Percentiles rank a stretch among this genome's conserved stretches.
These are phyloP conservation scores for Pterostichus madidus DNA, from an alignment of 2,888 invertebrate species.

Conservation along the genomic window DNA sequence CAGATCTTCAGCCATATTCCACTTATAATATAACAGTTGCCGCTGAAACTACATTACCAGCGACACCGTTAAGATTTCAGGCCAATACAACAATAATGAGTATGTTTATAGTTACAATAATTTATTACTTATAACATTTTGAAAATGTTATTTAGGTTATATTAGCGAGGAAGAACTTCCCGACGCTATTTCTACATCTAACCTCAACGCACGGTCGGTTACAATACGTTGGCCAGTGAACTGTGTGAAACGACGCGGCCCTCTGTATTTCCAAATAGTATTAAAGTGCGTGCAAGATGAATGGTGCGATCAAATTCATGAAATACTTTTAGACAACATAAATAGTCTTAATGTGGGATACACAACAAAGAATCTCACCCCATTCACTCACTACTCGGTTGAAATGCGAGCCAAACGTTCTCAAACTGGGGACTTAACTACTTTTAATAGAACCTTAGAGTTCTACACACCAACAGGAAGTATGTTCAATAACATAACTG, in stretches of 20 bases:
- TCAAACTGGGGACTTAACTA: not conserved
- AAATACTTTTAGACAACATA: not conserved
- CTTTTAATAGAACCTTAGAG: not conserved
- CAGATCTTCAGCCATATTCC: conserved; percentile 23
- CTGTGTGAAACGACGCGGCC: conserved; percentile 56
- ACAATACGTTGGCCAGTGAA: conserved; percentile 26
- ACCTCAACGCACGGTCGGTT: not conserved
- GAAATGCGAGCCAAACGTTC: conserved; percentile 32
- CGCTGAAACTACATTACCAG: conserved; percentile 25
- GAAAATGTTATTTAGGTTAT: conserved; percentile 10
- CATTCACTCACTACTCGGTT: conserved; percentile 42
- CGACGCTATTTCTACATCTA: not conserved
- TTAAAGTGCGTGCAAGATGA: conserved; percentile 23
- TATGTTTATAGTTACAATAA: not conserved
- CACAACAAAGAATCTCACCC: not conserved
- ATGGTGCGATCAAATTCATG: conserved; percentile 24
- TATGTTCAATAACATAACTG: not conserved
- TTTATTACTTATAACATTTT: not conserved
- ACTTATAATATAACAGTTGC: conserved; percentile 1
- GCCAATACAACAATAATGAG: conserved; percentile 9
- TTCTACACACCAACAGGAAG: conserved; percentile 19
- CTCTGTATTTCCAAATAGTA: conserved; percentile 17
- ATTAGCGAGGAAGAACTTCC: conserved; percentile 47
- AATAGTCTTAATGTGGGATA: not conserved
- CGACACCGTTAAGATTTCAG: not conserved